Evolutionary conservation across 2,113 vertebrate genomes (phyloP), one percentile per base, ranked within the genome.

Genomic region (Seriola aureovittata): DNA sequence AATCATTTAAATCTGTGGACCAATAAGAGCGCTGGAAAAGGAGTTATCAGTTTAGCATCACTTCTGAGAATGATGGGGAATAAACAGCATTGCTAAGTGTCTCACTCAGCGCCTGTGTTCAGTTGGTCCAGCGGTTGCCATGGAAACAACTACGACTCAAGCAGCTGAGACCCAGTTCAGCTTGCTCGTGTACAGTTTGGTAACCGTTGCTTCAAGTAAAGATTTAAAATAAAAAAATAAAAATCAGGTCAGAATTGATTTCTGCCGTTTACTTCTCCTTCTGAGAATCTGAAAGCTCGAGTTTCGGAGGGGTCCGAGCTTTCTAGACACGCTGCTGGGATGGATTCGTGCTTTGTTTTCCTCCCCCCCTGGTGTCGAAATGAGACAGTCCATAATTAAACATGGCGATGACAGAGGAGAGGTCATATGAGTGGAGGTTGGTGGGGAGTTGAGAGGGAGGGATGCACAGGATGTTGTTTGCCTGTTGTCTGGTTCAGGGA

Each of bases 101-200:
- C 91, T 94, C 88, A 77, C 88, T 92, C 90, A 84, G 85, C 72
- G 88, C 90, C 90, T 62, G 82, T 85, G 90, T 88, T 90, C 85
- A 77, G 84, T 68, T 72, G 81, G 88, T 89, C 90, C 84, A 83
- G 80, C 1, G 36, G 94, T 94, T 93, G 88, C 90, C 90, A 91
- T 90, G 90, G 94, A 94, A 94, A 94, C 93, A 91, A 87, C 87
- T 90, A 91, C 75, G 67, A 91, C 91, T 90, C 87, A 84, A 91
- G 87, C 88, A 85, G 81, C 81, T 23, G 29, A 90, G 91, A 88
- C 89, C 82, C 80, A 85, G 74, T 88, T 87, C 76, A 85, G 72
- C 71, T 68, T 57, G 81, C 75, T 55, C 76, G 46, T 71, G 66
- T 72, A 63, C 84, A 79, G 88, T 89, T 88, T 88, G 78, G 78